Conservation (phyloP, 2,888 invertebrate genomes). For the Dioctria linearis region DNA sequence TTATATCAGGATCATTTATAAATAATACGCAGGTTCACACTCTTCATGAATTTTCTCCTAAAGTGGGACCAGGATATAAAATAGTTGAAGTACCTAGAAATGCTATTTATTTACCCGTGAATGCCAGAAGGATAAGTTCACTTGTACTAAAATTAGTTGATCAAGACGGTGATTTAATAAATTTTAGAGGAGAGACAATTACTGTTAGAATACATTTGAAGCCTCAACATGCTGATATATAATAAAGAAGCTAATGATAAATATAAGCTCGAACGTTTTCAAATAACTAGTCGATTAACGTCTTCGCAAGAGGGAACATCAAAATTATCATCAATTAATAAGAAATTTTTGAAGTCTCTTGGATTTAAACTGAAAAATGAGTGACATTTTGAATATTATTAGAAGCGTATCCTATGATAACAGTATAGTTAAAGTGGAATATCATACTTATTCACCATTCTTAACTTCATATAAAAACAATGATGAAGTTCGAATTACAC, state of each 20-base stretch:
- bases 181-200: constrained; percentile 64
- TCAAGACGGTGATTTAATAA: constrained; percentile 63
- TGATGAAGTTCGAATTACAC: constrained; percentile 61
- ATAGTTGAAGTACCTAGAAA: constrained; percentile 64
- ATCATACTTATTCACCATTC: constrained; percentile 63
- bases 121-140: constrained; percentile 60
- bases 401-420: constrained; percentile 59
- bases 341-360: constrained; percentile 53
- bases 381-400: constrained; percentile 42
- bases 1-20: constrained; percentile 43
- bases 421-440: constrained; percentile 61
- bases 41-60: too few relatives aligned
- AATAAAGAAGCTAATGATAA: constrained; percentile 2
- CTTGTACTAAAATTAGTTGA: constrained; percentile 63
- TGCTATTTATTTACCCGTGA: constrained; percentile 65
- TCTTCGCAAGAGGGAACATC: background rate
- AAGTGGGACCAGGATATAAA: constrained; percentile 65
- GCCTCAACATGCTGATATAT: constrained; percentile 23
- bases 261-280: background rate
- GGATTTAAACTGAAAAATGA: constrained; percentile 56
- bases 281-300: background rate
- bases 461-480: constrained; percentile 61
- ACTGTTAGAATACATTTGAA: constrained; percentile 61
- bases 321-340: constrained; percentile 53
- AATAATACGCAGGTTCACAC: constrained; percentile 62